Percentiles rank a stretch among this genome's conserved stretches.
Conservation (phyloP, 2,113 vertebrate species). For the Hippocampus barbouri region DNA sequence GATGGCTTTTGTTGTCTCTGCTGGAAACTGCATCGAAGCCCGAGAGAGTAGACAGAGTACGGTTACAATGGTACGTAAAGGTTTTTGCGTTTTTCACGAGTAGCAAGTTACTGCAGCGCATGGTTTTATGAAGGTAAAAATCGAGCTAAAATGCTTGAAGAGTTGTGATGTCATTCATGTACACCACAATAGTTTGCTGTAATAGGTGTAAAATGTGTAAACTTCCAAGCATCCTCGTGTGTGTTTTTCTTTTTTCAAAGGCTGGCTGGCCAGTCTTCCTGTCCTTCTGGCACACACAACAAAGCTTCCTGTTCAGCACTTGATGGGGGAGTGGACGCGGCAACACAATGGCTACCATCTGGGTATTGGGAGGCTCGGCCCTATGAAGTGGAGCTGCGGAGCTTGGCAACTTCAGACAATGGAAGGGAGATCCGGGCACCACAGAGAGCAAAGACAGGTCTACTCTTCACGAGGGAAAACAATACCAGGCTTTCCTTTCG, state of each 20-base stretch:
- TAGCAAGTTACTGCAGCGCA: conserved; percentile 5
- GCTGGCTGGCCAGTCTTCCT: conserved; percentile 65
- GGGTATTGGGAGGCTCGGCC: conserved; percentile 62
- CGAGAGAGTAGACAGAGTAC: neutral
- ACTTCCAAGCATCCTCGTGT: conserved; percentile 30
- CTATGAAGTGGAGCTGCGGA: conserved; percentile 55
- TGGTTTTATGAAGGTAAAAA: conserved; percentile 11
- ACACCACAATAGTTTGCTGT: conserved; percentile 6
- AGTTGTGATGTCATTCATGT: neutral
- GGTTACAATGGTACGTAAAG: neutral
- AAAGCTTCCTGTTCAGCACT: conserved; percentile 71
- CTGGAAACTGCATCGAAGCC: neutral
- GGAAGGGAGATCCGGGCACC: conserved; percentile 48
- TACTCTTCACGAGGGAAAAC: conserved; percentile 35
- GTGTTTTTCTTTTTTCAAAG: conserved; percentile 46
- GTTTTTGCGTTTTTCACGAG: neutral
- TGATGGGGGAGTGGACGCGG: conserved; percentile 53
- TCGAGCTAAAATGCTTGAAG: neutral
- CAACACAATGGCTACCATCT: conserved; percentile 77
- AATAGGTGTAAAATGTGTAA: conserved; percentile 24
- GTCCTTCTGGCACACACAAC: conserved; percentile 66
- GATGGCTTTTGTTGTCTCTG: neutral
- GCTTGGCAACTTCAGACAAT: conserved; percentile 61
- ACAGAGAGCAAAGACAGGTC: conserved; percentile 40
- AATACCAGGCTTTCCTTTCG: conserved; percentile 25